Conservation (phyloP, 2,888 invertebrate species). For the Rotaria socialis region DNA sequence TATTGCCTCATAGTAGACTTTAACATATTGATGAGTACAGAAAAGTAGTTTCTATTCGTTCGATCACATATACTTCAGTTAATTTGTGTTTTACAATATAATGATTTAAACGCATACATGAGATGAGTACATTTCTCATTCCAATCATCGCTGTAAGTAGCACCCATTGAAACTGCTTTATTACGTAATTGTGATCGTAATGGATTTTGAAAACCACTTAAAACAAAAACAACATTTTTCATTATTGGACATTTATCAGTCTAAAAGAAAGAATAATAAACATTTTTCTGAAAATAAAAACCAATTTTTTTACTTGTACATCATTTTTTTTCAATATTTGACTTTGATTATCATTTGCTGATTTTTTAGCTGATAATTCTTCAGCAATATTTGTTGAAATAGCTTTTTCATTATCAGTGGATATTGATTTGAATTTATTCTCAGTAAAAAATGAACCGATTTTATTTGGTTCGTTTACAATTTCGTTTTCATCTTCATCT, state of each 20-base stretch:
- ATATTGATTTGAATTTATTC: neutral
- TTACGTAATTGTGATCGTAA: constrained; percentile 68
- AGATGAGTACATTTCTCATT: constrained; percentile 73
- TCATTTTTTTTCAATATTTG: no score
- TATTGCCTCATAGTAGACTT: no score
- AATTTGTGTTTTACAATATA: neutral
- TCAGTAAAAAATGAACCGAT: neutral
- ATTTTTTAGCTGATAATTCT: constrained; percentile 28
- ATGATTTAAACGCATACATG: constrained; percentile 65
- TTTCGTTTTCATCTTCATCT: neutral
- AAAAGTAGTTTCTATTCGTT: no score
- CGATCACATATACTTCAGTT: no score
- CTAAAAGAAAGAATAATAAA: neutral
- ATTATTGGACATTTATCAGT: constrained; percentile 55
- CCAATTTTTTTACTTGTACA: no score
- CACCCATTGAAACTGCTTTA: constrained; percentile 73
- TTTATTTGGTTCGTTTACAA: neutral
- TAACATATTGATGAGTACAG: no score
- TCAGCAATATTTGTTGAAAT: neutral
- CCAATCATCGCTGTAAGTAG: constrained; percentile 74
- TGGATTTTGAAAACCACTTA: constrained; percentile 83
- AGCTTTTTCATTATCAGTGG: neutral
- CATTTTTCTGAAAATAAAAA: no score
- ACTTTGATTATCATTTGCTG: neutral
- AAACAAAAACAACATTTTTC: constrained; percentile 70